Base-by-base conservation (phyloP, 2,113 vertebrate species). In the Osmerus mordax region DNA sequence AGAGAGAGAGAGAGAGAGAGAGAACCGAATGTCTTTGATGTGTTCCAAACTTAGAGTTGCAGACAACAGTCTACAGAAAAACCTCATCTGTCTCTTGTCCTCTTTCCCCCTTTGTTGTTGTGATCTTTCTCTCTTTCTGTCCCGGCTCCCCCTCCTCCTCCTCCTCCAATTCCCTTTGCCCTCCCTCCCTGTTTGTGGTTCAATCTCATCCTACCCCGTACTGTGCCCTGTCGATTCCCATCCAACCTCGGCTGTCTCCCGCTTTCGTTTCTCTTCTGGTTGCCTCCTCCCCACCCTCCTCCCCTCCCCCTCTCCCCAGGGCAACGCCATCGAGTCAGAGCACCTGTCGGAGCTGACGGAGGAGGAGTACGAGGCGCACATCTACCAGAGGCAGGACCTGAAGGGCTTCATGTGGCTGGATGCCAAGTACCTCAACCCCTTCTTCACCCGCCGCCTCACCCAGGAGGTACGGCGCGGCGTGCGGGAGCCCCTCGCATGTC, bases 341-440 rank as follows among this genome's bases (percentile, higher is more conserved):
- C 97, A 99, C 75, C 81, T 99, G 13, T 99, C 97, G 0, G 97
- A 99, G 81, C 93, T 99, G 80, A 99, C 97, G 0, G 97, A 99
- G 80, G 97, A 99, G 73, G 97, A 99, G 18, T 98, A 99, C 0
- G 97, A 99, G 75, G 95, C 97, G 65, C 96, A 99, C 13, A 97
- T 98, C 82, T 93, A 94, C 79, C 93, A 95, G 80, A 93, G 94
- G 74, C 96, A 95, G 86, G 95, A 99, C 84, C 94, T 99, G 74
- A 99, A 99, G 84, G 97, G 97, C 47, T 99, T 99, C 81, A 91
- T 99, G 95, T 96, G 97, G 94, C 90, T 99, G 21, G 97, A 99
- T 55, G 97, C 95, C 21, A 98, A 95, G 83, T 99, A 99, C 78
- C 90, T 99, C 84, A 99, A 99, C 89, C 97, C 97, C 65, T 98